Evolutionary conservation across 2,888 invertebrate genomes (phyloP).

Genomic region (Drosophila prolongata): DNA sequence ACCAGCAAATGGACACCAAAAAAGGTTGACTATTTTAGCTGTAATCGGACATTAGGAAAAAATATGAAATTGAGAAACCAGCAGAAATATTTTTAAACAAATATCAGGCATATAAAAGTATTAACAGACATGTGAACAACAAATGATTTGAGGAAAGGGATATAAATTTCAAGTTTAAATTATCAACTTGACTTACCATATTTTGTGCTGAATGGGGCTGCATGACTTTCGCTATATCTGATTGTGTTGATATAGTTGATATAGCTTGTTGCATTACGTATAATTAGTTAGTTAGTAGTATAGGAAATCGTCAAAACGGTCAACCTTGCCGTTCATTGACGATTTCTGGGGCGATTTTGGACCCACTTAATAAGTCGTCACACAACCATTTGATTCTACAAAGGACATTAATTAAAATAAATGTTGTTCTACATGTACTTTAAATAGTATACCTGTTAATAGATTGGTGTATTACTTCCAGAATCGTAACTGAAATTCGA

Average conservation of each 20-base stretch:
- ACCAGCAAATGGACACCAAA: no score
- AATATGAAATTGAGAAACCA: not conserved
- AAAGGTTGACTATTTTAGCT: not conserved
- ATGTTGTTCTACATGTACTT: not conserved
- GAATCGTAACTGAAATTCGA: slow-evolving; percentile 7
- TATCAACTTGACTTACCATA: slow-evolving; percentile 68
- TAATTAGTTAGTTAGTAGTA: slow-evolving; percentile 21
- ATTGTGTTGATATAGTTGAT: slow-evolving; percentile 74
- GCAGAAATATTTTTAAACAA: not conserved
- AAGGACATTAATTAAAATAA: slow-evolving; percentile 8
- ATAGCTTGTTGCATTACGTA: slow-evolving; percentile 81
- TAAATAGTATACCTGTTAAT: slow-evolving; percentile 3
- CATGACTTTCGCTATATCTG: slow-evolving; percentile 81
- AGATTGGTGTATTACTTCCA: slow-evolving; percentile 1
- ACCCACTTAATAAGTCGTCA: slow-evolving; percentile 83
- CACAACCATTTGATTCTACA: slow-evolving; percentile 82
- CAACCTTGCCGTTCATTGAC: slow-evolving; percentile 54
- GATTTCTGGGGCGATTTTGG: slow-evolving; percentile 76
- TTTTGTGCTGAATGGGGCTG: slow-evolving; percentile 82
- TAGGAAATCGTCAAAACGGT: slow-evolving; percentile 44
- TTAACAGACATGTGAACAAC: not conserved
- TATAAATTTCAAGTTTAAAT: not conserved
- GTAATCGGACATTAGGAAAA: not conserved
- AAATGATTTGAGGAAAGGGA: not conserved
- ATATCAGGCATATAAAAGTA: not conserved